phyloP scores from a whole-genome alignment of 2,113 vertebrate species.

The Ciconia boyciana region DNA sequence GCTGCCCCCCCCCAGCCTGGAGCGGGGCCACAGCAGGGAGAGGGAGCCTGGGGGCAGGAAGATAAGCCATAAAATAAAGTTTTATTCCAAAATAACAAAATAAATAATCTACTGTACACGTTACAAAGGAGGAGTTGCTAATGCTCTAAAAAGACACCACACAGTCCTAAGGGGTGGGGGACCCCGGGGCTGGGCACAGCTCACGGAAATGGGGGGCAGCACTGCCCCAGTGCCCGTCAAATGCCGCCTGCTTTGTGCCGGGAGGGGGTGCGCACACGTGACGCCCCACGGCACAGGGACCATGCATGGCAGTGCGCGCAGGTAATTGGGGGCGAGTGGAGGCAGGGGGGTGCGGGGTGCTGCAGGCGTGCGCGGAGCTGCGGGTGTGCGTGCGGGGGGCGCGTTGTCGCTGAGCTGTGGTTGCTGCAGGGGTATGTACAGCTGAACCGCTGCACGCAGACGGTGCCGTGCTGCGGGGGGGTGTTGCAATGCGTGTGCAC shows the following conservation, averaged over 20 bases:
- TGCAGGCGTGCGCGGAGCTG: not conserved
- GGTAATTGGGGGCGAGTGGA: not conserved
- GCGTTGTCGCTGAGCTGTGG: not conserved
- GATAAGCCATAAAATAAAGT: conserved; percentile 90
- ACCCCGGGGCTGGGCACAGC: not conserved
- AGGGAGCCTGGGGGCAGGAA: not conserved
- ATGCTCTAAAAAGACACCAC: conserved; percentile 55
- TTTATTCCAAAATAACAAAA: conserved; percentile 96
- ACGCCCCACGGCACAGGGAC: not conserved
- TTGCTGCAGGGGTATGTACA: not conserved
- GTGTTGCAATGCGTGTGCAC: not conserved
- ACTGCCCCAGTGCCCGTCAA: not conserved
- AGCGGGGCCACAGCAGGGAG: not conserved
- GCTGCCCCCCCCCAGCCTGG: not conserved
- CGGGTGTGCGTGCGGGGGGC: not conserved
- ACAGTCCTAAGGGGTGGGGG: not conserved
- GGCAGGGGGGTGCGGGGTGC: not conserved
- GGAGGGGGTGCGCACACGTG: not conserved
- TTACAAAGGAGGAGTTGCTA: conserved; percentile 78
- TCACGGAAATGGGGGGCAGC: not conserved
- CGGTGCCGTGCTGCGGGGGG: not conserved
- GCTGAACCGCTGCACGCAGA: not conserved
- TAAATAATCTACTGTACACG: conserved; percentile 93
- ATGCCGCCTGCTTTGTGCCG: not conserved
- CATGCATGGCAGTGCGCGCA: not conserved